These are phyloP conservation scores for Heliothis virescens DNA, from an alignment of 1,140 invertebrate genomes.

Conservation along the genomic window DNA sequence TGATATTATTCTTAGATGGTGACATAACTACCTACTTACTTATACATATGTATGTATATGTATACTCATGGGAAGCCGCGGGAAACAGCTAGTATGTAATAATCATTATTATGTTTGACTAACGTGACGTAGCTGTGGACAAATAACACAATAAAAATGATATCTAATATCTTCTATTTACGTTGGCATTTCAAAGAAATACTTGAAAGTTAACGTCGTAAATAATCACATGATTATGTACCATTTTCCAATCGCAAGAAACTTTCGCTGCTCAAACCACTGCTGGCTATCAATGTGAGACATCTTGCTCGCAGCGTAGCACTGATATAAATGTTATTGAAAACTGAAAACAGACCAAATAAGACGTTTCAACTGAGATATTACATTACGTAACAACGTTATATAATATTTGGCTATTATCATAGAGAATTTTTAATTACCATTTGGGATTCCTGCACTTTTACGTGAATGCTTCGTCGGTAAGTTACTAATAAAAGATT, in stretches of 20 bases:
- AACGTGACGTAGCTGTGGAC: not conserved
- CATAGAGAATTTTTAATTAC: slow-evolving; percentile 55
- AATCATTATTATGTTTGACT: not conserved
- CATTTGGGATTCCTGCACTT: slow-evolving; percentile 53
- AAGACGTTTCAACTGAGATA: slow-evolving; percentile 1
- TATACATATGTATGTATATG: not conserved
- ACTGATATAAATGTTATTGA: slow-evolving; percentile 30
- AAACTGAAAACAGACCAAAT: slow-evolving; percentile 3
- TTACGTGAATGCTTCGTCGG: slow-evolving; percentile 65
- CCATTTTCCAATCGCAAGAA: slow-evolving; percentile 44
- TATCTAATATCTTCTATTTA: slow-evolving; percentile 14
- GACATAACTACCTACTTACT: not conserved
- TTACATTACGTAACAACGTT: slow-evolving; percentile 49
- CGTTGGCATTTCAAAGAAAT: slow-evolving; percentile 19
- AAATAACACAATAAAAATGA: slow-evolving; percentile 6
- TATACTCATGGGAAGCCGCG: too few species aligned
- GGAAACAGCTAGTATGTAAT: too few species aligned
- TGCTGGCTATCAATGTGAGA: slow-evolving; percentile 36
- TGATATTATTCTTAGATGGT: not conserved
- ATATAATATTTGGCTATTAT: slow-evolving; percentile 43
- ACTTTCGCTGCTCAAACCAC: slow-evolving; percentile 23
- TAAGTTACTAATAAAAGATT: slow-evolving; percentile 81
- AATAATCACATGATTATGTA: slow-evolving; percentile 46
- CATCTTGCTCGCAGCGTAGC: slow-evolving; percentile 17
- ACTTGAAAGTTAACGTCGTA: slow-evolving; percentile 34